Conservation (phyloP, 2,113 vertebrate genomes). For the Excalfactoria chinensis region DNA sequence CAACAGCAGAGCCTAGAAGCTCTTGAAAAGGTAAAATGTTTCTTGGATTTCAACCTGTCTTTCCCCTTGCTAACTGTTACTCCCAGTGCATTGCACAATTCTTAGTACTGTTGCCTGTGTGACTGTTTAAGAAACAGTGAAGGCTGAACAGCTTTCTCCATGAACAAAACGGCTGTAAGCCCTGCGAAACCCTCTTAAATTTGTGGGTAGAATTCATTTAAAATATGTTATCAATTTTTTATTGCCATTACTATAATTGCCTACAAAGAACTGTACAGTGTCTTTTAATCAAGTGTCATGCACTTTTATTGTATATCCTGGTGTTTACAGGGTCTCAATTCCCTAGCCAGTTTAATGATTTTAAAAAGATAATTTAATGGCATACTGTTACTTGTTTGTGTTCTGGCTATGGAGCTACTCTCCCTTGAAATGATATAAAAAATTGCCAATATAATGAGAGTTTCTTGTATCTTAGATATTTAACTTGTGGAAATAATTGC, state of each 20-base stretch:
- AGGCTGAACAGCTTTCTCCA: not conserved
- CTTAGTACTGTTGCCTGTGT: not conserved
- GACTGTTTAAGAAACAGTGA: not conserved
- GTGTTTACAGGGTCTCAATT: not conserved
- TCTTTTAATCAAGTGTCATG: not conserved
- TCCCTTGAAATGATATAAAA: not conserved
- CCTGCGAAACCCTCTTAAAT: not conserved
- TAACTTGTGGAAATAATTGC: not conserved
- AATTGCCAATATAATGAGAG: not conserved
- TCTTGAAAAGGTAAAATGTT: conserved; percentile 75
- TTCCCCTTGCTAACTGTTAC: not conserved
- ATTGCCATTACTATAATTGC: not conserved
- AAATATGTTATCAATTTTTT: not conserved
- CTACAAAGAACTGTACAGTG: rapidly evolving
- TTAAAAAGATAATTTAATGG: not conserved
- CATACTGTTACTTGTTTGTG: not conserved
- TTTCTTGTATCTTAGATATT: not conserved
- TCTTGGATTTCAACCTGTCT: not conserved
- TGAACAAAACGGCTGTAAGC: not conserved
- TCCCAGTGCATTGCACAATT: not conserved
- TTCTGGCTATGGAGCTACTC: not conserved
- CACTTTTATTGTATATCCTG: not conserved
- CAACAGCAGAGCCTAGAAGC: conserved; percentile 55
- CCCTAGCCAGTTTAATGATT: not conserved
- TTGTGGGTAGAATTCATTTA: not conserved